Evolutionary conservation across 2,888 invertebrate genomes (phyloP), one percentile per base, ranked within the genome.

Genomic region (Cerastis leucographa): DNA sequence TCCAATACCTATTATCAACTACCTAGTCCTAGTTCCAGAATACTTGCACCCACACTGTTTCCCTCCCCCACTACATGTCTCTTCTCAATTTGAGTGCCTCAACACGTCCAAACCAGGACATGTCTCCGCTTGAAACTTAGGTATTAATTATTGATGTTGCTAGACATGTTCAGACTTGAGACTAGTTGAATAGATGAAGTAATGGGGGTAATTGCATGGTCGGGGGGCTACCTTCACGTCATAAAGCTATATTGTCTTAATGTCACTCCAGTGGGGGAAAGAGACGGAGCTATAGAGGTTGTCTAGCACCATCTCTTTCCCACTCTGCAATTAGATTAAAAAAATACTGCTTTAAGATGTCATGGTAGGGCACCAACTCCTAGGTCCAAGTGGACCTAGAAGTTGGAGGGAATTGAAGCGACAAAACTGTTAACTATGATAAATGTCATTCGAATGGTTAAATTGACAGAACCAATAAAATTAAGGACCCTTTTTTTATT

Each of bases 111-210:
- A 64, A 74, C 61, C 56, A 54, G 76, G n/a, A 59, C 83, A 74
- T 56, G 51, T 76, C 49, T 40, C 49, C 62, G 79, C 71, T 79
- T 76, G 65, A 78, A 80, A 79, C 73, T 78, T 82, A 42, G n/a
- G 64, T 64, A 80, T 86, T 85, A 85, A 81, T 81, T 85, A 86
- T 86, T 80, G 79, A 83, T 64, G 70, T 40, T 42, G 25, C 65
- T 42, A 80, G 80, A 76, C 77, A 69, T 51, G 64, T 78, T 66
- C 11, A 65, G 25, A 35, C 61, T 29, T 35, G 49, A 65, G 70
- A 59, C 46, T 68, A 59, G 62, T 59, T 44, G 73, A 86, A 76
- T 74, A 86, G 85, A 85, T 88, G 85, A 87, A 85, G 84, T 89
- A 87, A 84, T 81, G 79, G 81, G 74, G 74, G 67, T 75, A 81